Percentiles rank a stretch among this genome's conserved stretches.
Evolutionary conservation across 2,113 vertebrate species (phyloP).

Genomic region (Hippocampus abdominalis): DNA sequence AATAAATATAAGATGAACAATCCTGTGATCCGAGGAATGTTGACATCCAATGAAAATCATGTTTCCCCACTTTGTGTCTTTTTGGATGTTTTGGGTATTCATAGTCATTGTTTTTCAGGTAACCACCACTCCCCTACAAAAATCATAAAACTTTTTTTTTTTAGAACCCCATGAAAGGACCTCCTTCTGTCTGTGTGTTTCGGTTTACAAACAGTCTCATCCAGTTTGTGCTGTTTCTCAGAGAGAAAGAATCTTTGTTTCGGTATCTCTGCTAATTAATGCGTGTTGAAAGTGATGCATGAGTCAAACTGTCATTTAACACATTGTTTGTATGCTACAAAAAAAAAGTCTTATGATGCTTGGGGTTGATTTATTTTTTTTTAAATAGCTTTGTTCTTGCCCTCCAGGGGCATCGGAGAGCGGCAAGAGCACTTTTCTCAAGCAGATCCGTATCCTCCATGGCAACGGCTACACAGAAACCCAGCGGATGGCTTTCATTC

Average conservation of each 20-base stretch:
- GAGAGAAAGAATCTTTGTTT: not conserved
- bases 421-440: conserved; percentile 89
- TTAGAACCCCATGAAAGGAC: not conserved
- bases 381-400: not conserved
- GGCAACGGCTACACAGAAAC: conserved; percentile 79
- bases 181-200: not conserved
- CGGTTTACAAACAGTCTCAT: not conserved
- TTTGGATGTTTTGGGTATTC: too few species aligned
- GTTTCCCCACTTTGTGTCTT: too few species aligned
- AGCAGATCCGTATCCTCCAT: conserved; percentile 97
- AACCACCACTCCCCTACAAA: too few species aligned
- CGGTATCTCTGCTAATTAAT: not conserved
- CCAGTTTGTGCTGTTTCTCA: not conserved
- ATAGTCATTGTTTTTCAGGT: too few species aligned
- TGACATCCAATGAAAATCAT: too few species aligned
- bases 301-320: not conserved
- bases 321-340: not conserved
- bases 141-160: not conserved
- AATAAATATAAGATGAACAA: too few species aligned
- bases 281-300: not conserved
- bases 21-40: too few species aligned
- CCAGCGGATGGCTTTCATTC: conserved; percentile 76
- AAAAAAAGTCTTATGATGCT: not conserved
- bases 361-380: not conserved
- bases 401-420: conserved; percentile 82